Percentiles rank a stretch among this genome's conserved stretches.
These are phyloP conservation scores for Gulo gulo DNA, from an alignment of 2,113 vertebrate species.

Conservation along the genomic window DNA sequence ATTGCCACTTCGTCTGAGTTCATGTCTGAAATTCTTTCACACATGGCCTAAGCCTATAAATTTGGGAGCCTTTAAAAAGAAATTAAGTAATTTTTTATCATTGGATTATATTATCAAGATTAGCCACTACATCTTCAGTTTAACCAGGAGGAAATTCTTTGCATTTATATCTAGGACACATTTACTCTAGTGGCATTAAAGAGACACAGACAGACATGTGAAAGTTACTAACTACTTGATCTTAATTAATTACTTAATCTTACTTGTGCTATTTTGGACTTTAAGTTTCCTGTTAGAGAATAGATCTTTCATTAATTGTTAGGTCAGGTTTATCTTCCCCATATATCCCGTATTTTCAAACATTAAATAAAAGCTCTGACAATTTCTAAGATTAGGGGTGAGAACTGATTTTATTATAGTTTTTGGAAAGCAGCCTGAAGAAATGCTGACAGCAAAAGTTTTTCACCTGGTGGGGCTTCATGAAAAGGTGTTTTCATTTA, in stretches of 20 bases:
- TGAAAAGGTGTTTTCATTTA: not conserved
- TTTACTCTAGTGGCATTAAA: not conserved
- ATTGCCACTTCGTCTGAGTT: not conserved
- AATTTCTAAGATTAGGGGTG: not conserved
- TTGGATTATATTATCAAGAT: not conserved
- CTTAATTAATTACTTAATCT: not conserved
- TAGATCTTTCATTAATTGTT: not conserved
- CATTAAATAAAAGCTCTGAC: not conserved
- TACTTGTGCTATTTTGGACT: not conserved
- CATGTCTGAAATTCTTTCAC: not conserved
- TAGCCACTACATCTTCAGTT: not conserved
- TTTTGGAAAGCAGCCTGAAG: not conserved
- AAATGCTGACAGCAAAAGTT: not conserved
- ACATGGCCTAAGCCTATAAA: not conserved
- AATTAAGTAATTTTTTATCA: conserved; percentile 23
- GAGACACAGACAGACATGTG: not conserved
- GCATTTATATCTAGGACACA: not conserved
- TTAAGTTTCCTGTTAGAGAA: not conserved
- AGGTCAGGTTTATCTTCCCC: not conserved
- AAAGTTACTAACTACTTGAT: not conserved
- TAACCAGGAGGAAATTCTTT: conserved; percentile 17
- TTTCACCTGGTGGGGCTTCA: not conserved
- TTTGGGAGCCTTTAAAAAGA: conserved; percentile 25
- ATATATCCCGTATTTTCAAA: conserved; percentile 22
- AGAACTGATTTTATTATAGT: conserved; percentile 20